Conservation (phyloP, 2,888 invertebrate species). For the Stratiomys singularior region DNA sequence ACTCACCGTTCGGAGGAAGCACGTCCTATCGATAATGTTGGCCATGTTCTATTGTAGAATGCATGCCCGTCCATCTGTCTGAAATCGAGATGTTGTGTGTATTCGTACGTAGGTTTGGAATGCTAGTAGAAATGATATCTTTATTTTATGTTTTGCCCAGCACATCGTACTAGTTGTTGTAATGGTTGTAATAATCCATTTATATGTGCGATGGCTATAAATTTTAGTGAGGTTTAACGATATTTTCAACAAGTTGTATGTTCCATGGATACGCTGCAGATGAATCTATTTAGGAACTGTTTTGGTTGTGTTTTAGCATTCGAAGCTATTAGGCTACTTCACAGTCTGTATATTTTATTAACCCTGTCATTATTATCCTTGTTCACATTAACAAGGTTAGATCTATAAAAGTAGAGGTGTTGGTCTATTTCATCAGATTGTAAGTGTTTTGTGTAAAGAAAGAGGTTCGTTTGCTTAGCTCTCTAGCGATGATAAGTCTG, state of each 20-base stretch:
- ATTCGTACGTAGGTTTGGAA: neutral
- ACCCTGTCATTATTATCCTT: neutral
- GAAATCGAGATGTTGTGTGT: conserved; percentile 19
- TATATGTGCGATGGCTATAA: conserved; percentile 48
- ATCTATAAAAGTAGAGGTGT: no score
- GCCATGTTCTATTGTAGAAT: conserved; percentile 19
- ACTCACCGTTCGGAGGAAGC: conserved; percentile 10
- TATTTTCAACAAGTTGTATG: conserved; percentile 52
- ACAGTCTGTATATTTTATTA: neutral
- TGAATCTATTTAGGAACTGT: neutral
- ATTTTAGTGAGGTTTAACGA: conserved; percentile 51
- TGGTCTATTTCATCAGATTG: no score
- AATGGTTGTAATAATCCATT: conserved; percentile 24
- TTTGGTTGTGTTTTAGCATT: no score
- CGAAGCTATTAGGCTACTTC: conserved; percentile 1
- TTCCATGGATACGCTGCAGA: conserved; percentile 52
- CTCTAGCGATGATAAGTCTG: no score
- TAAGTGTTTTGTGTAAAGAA: no score
- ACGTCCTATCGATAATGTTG: conserved; percentile 41
- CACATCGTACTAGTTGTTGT: neutral
- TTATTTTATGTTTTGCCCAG: conserved; percentile 16
- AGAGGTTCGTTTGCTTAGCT: no score
- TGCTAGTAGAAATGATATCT: conserved; percentile 10
- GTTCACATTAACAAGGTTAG: neutral
- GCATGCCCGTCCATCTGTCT: conserved; percentile 6